These are phyloP conservation scores for Gortyna flavago DNA, from an alignment of 2,888 invertebrate genomes.

Conservation along the genomic window DNA sequence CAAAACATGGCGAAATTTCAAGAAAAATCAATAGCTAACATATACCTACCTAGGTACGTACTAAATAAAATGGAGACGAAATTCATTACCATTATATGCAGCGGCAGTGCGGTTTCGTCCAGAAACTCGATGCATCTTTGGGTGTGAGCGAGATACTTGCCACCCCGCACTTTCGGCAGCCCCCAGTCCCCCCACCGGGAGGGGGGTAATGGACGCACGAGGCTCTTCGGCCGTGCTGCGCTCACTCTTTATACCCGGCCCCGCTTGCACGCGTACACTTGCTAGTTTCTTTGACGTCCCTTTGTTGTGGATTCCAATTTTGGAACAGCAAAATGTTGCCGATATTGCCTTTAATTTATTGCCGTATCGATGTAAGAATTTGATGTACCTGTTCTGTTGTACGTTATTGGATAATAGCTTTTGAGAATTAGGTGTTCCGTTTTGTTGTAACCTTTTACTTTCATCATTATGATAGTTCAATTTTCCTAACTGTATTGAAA, in stretches of 20 bases:
- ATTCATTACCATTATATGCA: conserved; percentile 86
- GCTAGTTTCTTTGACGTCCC: conserved; percentile 88
- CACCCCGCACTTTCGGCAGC: conserved; percentile 82
- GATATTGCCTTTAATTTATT: conserved; percentile 71
- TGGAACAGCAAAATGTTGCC: conserved; percentile 74
- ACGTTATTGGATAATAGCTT: conserved; percentile 23
- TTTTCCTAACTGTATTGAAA: conserved; percentile 12
- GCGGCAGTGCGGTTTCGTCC: conserved; percentile 87
- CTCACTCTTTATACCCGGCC: conserved; percentile 84
- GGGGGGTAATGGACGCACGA: conserved; percentile 89
- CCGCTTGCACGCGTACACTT: conserved; percentile 88
- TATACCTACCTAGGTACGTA: conserved; percentile 49
- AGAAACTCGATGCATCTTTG: conserved; percentile 88
- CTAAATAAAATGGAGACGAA: conserved; percentile 79
- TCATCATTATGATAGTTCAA: neutral
- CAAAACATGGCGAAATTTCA: conserved; percentile 48
- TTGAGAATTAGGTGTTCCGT: conserved; percentile 18
- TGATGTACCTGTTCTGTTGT: conserved; percentile 25
- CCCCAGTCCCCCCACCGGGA: conserved; percentile 62
- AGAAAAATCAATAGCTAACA: conserved; percentile 58
- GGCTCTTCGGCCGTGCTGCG: conserved; percentile 85
- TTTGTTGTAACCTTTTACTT: conserved; percentile 30
- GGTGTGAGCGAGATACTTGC: conserved; percentile 84
- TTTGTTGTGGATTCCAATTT: conserved; percentile 89
- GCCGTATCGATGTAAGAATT: conserved; percentile 50